These are phyloP conservation scores for Lithophane leautieri DNA, from an alignment of 2,888 invertebrate genomes.

Conservation along the genomic window DNA sequence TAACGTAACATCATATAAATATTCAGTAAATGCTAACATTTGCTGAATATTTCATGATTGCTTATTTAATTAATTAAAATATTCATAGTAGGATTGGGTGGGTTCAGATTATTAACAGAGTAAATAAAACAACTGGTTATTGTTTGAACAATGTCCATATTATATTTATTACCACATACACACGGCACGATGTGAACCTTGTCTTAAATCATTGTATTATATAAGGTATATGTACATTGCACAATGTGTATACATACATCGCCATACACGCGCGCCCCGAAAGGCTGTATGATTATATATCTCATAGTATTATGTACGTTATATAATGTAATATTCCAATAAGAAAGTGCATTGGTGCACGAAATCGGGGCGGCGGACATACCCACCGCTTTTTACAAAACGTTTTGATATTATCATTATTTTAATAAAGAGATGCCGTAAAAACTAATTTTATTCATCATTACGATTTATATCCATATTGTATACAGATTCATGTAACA, in stretches of 20 bases:
- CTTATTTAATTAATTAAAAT: slow-evolving; percentile 49
- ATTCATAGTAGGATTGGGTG: slow-evolving; percentile 38
- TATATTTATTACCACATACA: slow-evolving; percentile 97
- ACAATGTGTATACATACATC: slow-evolving; percentile 93
- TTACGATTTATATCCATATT: slow-evolving; percentile 91
- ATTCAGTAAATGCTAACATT: slow-evolving; percentile 38
- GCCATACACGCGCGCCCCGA: slow-evolving; percentile 92
- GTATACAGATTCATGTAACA: slow-evolving; percentile 92
- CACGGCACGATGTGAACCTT: slow-evolving; percentile 97
- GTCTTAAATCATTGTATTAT: slow-evolving; percentile 94
- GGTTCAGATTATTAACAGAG: slow-evolving; percentile 52
- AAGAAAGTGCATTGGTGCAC: slow-evolving; percentile 91
- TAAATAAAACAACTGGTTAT: slow-evolving; percentile 90
- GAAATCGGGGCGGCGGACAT: slow-evolving; percentile 89
- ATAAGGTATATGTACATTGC: slow-evolving; percentile 94
- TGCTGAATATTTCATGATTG: slow-evolving; percentile 43
- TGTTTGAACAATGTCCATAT: slow-evolving; percentile 97
- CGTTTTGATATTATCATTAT: slow-evolving; percentile 90
- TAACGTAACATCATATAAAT: slow-evolving; percentile 9
- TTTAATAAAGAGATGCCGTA: slow-evolving; percentile 91
- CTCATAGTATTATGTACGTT: slow-evolving; percentile 90
- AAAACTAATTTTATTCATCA: slow-evolving; percentile 90
- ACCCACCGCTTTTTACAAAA: slow-evolving; percentile 90
- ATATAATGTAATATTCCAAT: slow-evolving; percentile 91
- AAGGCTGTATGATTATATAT: slow-evolving; percentile 91